Evolutionary conservation across 1,140 invertebrate species (phyloP).

Genomic region (Sinonovacula constricta): DNA sequence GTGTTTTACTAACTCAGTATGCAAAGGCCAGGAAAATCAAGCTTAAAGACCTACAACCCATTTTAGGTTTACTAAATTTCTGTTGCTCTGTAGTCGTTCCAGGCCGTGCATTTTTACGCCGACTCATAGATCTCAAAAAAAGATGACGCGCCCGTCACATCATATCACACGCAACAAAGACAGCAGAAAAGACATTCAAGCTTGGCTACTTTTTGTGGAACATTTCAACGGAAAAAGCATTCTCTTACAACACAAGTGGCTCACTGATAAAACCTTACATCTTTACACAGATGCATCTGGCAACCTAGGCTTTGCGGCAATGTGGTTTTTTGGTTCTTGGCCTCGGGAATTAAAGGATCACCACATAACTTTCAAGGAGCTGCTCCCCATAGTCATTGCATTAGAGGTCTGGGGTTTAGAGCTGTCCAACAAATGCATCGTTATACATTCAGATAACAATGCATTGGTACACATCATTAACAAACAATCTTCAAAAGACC

Average conservation of each 20-base stretch:
- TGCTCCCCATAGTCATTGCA: slow-evolving; percentile 40
- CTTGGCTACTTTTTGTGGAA: not conserved
- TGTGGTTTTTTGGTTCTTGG: slow-evolving; percentile 5
- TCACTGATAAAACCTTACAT: slow-evolving; percentile 9
- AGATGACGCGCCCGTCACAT: slow-evolving; percentile 28
- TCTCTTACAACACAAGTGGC: not conserved
- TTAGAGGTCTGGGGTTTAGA: slow-evolving; percentile 29
- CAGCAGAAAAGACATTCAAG: not conserved
- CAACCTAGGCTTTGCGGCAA: not conserved
- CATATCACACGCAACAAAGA: not conserved
- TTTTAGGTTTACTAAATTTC: slow-evolving; percentile 37
- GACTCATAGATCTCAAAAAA: slow-evolving; percentile 24
- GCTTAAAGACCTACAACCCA: slow-evolving; percentile 32
- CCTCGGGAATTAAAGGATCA: not conserved
- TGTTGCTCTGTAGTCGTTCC: slow-evolving; percentile 25
- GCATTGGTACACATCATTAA: slow-evolving; percentile 42
- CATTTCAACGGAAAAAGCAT: slow-evolving; percentile 11
- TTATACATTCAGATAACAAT: slow-evolving; percentile 40
- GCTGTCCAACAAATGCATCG: slow-evolving; percentile 7
- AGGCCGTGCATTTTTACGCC: slow-evolving; percentile 20
- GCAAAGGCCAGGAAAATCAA: slow-evolving; percentile 1
- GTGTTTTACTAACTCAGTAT: not conserved
- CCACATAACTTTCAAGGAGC: slow-evolving; percentile 13
- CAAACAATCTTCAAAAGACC: not conserved
- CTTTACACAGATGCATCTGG: slow-evolving; percentile 40